These are phyloP conservation scores for Galeopsomyia nigrocyanea DNA, from an alignment of 2,888 invertebrate genomes.

Conservation along the genomic window DNA sequence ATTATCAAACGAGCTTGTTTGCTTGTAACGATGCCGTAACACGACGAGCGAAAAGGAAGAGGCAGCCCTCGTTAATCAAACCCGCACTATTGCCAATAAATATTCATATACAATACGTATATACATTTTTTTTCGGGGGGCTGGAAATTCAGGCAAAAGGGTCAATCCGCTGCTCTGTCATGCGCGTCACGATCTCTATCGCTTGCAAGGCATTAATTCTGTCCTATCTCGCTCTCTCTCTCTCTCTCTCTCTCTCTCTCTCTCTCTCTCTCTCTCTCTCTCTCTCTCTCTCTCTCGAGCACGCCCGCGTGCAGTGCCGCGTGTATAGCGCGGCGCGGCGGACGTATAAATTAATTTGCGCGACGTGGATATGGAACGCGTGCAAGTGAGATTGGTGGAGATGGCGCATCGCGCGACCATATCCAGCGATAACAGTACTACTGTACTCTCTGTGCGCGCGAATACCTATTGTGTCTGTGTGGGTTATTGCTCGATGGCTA, in stretches of 20 bases:
- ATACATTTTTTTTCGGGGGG: too few species aligned
- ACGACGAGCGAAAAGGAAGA: neutral
- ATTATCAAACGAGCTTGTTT: constrained; percentile 16
- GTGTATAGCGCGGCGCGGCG: constrained; percentile 1
- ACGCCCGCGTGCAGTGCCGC: too few species aligned
- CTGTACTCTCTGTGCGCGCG: neutral
- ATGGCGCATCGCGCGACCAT: too few species aligned
- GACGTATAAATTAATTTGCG: constrained; percentile 44
- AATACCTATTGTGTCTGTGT: neutral
- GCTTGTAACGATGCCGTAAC: constrained; percentile 27
- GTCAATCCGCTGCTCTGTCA: neutral
- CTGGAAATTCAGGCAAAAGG: neutral
- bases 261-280: constrained; percentile 18
- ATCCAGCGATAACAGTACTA: too few species aligned
- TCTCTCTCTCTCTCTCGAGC: constrained; percentile 6
- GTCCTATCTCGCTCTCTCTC: constrained; percentile 12
- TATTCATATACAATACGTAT: too few species aligned
- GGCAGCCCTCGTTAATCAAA: constrained; percentile 13
- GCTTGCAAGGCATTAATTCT: constrained; percentile 34
- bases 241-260: constrained; percentile 19
- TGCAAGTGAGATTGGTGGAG: constrained; percentile 11
- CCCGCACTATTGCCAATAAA: constrained; percentile 2
- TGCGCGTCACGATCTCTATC: constrained; percentile 36
- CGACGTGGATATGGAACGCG: constrained; percentile 4
- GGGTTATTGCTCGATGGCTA: too few species aligned